Base-by-base conservation (phyloP, 2,113 vertebrate species). In the Alethe diademata region DNA sequence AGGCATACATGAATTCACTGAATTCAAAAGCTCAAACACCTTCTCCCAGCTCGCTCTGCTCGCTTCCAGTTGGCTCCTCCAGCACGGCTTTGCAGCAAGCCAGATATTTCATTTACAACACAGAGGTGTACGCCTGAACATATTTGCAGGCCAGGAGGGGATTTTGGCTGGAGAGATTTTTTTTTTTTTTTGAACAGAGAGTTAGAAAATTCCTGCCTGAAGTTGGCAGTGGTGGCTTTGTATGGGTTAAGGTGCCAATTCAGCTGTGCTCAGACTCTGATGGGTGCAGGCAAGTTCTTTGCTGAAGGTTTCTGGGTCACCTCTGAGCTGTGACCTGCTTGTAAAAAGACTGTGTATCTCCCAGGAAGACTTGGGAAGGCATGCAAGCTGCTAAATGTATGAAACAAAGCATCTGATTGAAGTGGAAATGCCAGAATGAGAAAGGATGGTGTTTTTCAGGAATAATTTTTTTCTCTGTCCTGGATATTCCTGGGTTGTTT, bases 121-220 rank as follows among this genome's bases (percentile, higher is more conserved):
- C 87, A 95, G 94, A 97, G 87, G 87, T 95, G 94, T 95, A 43
- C 76, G 94, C 78, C 78, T 90, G 94, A 95, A 91, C 95, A 88
- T 93, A 95, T 95, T 94, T 94, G 78, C 90, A 93, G 92, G 71
- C 94, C 93, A 95, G 95, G 94, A 94, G 95, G 93, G 64, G 56
- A 90, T 95, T 94, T 95, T 93, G 95, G 87, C 87, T 95, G 82
- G 38, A 90, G 70, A 66, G 7, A 5, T 89, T n/a, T 65, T 58
- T 62, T 87, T 70, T 87, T 48, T 62, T 89, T 65, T 65, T 87
- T 79, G 95, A 94, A 69, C 36, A 61, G 19, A 12, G 74, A 93
- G 28, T 57, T 79, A 90, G 47, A 94, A 93, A 94, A 95, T 80
- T 82, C 50, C 71, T 93, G 71, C 38, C 51, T 79, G 60, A 42